Conservation (phyloP, 2,113 vertebrate genomes). For the Nothocercus julius region DNA sequence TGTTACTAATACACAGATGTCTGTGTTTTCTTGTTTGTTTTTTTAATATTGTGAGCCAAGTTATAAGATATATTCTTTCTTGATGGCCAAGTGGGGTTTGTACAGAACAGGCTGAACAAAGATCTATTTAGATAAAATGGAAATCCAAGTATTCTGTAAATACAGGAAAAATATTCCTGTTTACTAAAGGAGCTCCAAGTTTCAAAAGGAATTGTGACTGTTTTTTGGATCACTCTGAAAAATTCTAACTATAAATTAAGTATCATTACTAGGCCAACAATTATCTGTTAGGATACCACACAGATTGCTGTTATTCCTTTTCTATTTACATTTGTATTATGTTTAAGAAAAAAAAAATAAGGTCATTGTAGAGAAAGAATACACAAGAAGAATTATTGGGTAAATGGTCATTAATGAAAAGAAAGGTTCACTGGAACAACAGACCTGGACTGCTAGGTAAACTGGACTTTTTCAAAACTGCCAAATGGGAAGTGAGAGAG, state of each 20-base stretch:
- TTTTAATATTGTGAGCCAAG: background rate
- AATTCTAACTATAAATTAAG: background rate
- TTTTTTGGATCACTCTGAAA: background rate
- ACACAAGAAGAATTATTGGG: background rate
- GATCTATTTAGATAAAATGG: background rate
- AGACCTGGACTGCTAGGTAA: background rate
- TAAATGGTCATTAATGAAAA: background rate
- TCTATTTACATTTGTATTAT: background rate
- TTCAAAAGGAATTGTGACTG: background rate
- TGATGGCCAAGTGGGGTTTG: background rate
- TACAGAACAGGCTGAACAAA: background rate
- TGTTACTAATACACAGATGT: background rate
- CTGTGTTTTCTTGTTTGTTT: background rate
- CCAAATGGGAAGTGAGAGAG: background rate
- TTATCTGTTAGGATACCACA: background rate
- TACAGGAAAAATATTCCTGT: background rate
- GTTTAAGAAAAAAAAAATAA: background rate
- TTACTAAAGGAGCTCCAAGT: background rate
- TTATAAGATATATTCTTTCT: background rate
- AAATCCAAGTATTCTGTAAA: background rate
- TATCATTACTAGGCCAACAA: background rate
- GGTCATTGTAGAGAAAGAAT: background rate
- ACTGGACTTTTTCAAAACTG: background rate
- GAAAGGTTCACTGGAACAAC: background rate
- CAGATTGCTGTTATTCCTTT: background rate